Conservation (phyloP, 2,113 vertebrate species). For the Austrofundulus limnaeus region DNA sequence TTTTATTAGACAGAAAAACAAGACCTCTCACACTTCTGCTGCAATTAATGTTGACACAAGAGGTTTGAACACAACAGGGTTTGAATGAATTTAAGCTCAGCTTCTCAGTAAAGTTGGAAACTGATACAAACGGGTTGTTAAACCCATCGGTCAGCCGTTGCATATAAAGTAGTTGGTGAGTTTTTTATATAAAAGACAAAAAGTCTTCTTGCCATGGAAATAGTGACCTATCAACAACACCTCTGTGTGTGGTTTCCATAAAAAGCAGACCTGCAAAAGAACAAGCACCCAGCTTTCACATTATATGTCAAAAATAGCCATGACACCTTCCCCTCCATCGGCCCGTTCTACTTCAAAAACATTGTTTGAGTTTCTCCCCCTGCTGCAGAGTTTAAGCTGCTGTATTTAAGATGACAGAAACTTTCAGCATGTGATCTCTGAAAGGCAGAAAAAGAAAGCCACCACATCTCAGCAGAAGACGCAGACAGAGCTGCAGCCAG, state of each 20-base stretch:
- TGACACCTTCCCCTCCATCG: neutral
- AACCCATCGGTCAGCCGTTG: too few species aligned
- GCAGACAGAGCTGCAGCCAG: neutral
- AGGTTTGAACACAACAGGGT: too few species aligned
- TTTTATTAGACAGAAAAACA: too few species aligned
- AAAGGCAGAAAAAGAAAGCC: neutral
- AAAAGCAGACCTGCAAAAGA: neutral
- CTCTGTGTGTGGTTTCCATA: slow-evolving; percentile 19
- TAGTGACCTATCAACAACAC: slow-evolving; percentile 19
- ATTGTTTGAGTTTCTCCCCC: neutral
- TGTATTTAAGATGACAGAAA: neutral
- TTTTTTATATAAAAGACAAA: neutral
- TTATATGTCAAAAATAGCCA: neutral
- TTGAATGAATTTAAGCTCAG: too few species aligned
- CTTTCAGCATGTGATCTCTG: neutral
- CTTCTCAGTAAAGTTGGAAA: too few species aligned
- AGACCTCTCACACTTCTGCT: too few species aligned
- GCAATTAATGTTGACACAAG: too few species aligned
- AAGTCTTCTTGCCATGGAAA: slow-evolving; percentile 1
- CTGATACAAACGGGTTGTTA: too few species aligned
- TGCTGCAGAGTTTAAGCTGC: neutral
- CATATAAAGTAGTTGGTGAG: neutral
- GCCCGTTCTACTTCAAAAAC: neutral
- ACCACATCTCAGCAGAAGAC: neutral
- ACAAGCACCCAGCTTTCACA: neutral